Percentiles rank a stretch among this genome's conserved stretches.
phyloP scores from a whole-genome alignment of 2,888 invertebrate genomes.

The Caenorhabditis sulstoni region DNA sequence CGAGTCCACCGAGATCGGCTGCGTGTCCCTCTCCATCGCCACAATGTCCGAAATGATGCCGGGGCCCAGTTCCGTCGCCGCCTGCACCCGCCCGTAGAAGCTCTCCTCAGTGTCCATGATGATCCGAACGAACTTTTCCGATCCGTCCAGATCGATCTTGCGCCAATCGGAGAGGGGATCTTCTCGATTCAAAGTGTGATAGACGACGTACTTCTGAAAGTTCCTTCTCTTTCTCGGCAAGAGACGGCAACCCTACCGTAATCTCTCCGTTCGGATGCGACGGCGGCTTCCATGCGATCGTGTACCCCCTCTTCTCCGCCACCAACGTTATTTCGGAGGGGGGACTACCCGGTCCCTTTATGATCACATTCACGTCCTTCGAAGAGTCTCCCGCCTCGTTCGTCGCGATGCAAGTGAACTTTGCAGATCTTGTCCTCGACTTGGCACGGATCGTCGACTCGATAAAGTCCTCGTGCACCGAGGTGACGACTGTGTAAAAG shows the following conservation, averaged over 20 bases:
- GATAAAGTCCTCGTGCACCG: conserved; percentile 57
- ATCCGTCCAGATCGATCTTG: conserved; percentile 67
- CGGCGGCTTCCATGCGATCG: conserved; percentile 69
- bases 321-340: conserved; percentile 66
- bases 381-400: conserved; percentile 65
- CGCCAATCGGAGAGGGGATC: conserved; percentile 69
- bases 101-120: conserved; percentile 57
- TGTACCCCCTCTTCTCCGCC: conserved; percentile 62
- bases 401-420: conserved; percentile 64
- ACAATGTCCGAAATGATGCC: conserved; percentile 71
- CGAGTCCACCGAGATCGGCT: conserved; percentile 41
- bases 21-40: conserved; percentile 64
- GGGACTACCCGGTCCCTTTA: conserved; percentile 69
- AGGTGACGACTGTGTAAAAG: conserved; percentile 63
- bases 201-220: conserved; percentile 68
- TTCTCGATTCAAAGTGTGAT: conserved; percentile 63
- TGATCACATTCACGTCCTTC: conserved; percentile 57
- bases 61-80: conserved; percentile 65
- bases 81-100: conserved; percentile 67
- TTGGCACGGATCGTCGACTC: conserved; percentile 63
- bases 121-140: conserved; percentile 56
- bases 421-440: conserved; percentile 68
- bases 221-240: background rate
- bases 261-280: conserved; percentile 69
- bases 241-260: conserved; percentile 42